Evolutionary conservation across 2,888 invertebrate species (phyloP).

Genomic region (Drosophila nigricruria): DNA sequence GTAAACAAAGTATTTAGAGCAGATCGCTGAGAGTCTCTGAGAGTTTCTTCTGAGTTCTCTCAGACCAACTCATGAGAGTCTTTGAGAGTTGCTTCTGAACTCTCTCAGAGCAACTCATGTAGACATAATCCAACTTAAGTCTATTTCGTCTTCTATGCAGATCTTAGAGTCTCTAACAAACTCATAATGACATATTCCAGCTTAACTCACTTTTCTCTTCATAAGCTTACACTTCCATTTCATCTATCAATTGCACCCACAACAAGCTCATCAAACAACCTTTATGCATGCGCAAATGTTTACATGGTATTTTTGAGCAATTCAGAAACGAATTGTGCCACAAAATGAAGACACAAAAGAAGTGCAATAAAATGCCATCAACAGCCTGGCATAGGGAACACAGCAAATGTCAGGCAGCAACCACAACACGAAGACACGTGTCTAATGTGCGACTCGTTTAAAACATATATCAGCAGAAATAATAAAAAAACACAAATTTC

Average conservation of each 20-base stretch:
- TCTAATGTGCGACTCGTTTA: conserved; percentile 32
- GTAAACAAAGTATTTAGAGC: background rate
- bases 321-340: conserved; percentile 13
- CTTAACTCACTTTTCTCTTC: background rate
- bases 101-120: background rate
- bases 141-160: too few relatives aligned
- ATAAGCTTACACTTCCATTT: background rate
- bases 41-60: too few relatives aligned
- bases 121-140: background rate
- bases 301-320: conserved; percentile 9
- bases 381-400: conserved; percentile 5
- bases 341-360: conserved; percentile 41
- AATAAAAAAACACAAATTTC: conserved; percentile 36
- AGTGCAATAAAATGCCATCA: conserved; percentile 32
- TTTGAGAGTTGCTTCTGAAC: background rate
- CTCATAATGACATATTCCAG: too few relatives aligned
- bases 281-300: background rate
- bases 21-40: background rate
- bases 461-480: conserved; percentile 15
- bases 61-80: background rate
- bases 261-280: background rate
- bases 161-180: too few relatives aligned
- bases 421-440: conserved; percentile 41
- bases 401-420: conserved; percentile 29
- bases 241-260: background rate